Percentiles rank a stretch among this genome's conserved stretches.
phyloP scores from a whole-genome alignment of 64 coral and sea anemone species.

The Anthopleura sola region DNA sequence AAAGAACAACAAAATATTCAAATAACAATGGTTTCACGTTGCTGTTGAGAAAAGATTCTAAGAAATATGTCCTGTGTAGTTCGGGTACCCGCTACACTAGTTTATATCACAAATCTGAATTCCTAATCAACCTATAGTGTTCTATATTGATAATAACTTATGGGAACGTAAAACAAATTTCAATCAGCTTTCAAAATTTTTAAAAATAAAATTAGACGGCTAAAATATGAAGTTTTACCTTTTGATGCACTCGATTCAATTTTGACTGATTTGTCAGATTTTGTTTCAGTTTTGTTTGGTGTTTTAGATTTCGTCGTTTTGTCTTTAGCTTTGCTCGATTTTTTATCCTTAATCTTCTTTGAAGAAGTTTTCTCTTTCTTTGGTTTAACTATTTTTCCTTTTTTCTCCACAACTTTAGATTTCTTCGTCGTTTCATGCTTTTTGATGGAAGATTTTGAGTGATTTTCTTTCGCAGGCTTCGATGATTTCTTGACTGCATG shows the following conservation, averaged over 20 bases:
- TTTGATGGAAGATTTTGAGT: not conserved
- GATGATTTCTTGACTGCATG: not conserved
- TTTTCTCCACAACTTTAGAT: slow-evolving; percentile 20
- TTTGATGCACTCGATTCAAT: not conserved
- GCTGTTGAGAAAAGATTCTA: not conserved
- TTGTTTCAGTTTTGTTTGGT: not conserved
- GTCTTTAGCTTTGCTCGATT: not conserved
- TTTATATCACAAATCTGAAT: not conserved
- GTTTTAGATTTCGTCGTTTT: not conserved
- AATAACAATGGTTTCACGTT: not conserved
- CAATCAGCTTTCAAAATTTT: not conserved
- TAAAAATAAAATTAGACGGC: not conserved
- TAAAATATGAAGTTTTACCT: not conserved
- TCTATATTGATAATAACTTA: not conserved
- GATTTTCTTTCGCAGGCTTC: not conserved
- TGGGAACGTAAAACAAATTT: not conserved
- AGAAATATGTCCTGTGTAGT: not conserved
- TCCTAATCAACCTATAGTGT: not conserved
- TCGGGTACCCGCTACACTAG: not conserved
- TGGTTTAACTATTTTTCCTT: slow-evolving; percentile 14
- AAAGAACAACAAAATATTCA: not conserved
- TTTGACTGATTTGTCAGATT: not conserved
- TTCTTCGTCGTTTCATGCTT: not conserved
- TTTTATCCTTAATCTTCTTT: not conserved
- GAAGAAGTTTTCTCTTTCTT: not conserved